Conservation (phyloP, 2,113 vertebrate genomes). For the Chaenocephalus aceratus region DNA sequence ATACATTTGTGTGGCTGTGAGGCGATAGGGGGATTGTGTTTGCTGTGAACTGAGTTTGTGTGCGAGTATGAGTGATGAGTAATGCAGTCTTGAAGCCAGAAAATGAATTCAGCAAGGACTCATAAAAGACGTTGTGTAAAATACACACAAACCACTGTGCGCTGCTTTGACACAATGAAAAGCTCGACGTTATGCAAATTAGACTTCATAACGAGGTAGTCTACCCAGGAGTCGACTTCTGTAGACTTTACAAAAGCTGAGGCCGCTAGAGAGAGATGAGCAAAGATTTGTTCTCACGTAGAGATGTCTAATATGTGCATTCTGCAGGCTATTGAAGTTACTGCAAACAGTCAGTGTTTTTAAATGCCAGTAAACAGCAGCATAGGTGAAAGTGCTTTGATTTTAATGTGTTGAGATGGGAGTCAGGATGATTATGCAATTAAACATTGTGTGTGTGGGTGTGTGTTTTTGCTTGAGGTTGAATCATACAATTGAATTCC, state of each 20-base stretch:
- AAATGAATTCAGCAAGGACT: slow-evolving; percentile 51
- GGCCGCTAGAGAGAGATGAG: slow-evolving; percentile 13
- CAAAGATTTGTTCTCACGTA: slow-evolving; percentile 6
- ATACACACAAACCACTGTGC: slow-evolving; percentile 41
- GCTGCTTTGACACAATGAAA: slow-evolving; percentile 45
- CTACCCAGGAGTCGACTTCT: slow-evolving; percentile 33
- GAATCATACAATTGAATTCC: slow-evolving; percentile 8
- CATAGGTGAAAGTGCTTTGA: not conserved
- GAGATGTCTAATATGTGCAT: not conserved
- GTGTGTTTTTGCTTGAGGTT: not conserved
- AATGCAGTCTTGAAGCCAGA: slow-evolving; percentile 46
- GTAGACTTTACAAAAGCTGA: slow-evolving; percentile 10
- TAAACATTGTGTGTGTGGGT: not conserved
- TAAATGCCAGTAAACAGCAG: not conserved
- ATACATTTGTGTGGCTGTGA: slow-evolving; percentile 51
- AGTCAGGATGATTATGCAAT: slow-evolving; percentile 9
- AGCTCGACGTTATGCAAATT: slow-evolving; percentile 38
- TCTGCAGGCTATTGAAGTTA: not conserved
- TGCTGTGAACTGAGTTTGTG: slow-evolving; percentile 51
- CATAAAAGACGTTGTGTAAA: slow-evolving; percentile 46
- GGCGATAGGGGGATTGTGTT: slow-evolving; percentile 45
- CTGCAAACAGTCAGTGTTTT: not conserved
- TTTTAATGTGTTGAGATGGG: slow-evolving; percentile 3
- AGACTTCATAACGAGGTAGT: slow-evolving; percentile 18
- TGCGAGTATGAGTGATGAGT: slow-evolving; percentile 41